Conservation (phyloP, 2,888 invertebrate genomes). For the Drosophila mettleri region DNA sequence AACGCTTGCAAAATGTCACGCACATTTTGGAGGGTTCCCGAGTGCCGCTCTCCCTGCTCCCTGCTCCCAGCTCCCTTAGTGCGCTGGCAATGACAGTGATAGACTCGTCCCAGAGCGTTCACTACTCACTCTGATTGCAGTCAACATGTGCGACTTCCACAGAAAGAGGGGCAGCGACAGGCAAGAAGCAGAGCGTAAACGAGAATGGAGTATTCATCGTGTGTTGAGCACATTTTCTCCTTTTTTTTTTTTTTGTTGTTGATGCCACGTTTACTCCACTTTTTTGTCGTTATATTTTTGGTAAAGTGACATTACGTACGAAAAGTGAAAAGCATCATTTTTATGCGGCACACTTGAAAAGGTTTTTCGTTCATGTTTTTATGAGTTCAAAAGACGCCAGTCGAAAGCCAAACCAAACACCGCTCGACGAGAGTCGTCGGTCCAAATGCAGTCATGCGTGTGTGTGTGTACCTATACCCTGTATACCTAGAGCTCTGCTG, state of each 20-base stretch:
- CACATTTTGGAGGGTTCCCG: constrained; percentile 25
- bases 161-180: neutral
- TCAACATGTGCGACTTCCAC: constrained; percentile 23
- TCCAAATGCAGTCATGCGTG: constrained; percentile 66
- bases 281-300: constrained; percentile 13
- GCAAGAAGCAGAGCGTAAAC: neutral
- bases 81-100: constrained; percentile 42
- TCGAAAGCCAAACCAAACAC: constrained; percentile 34
- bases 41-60: neutral
- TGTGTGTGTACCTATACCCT: constrained; percentile 29
- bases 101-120: constrained; percentile 17
- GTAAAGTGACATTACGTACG: constrained; percentile 43
- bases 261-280: constrained; percentile 17
- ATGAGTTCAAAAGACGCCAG: constrained; percentile 43
- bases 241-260: no score
- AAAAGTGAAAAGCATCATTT: constrained; percentile 51
- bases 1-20: constrained; percentile 51
- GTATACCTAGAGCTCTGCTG: neutral
- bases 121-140: constrained; percentile 69
- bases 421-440: constrained; percentile 34
- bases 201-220: constrained; percentile 1
- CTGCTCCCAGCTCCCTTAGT: no score
- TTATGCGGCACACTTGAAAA: constrained; percentile 51
- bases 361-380: constrained; percentile 47
- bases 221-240: constrained; percentile 23